phyloP scores from a whole-genome alignment of 2,888 invertebrate species.

The Tiphia femorata region DNA sequence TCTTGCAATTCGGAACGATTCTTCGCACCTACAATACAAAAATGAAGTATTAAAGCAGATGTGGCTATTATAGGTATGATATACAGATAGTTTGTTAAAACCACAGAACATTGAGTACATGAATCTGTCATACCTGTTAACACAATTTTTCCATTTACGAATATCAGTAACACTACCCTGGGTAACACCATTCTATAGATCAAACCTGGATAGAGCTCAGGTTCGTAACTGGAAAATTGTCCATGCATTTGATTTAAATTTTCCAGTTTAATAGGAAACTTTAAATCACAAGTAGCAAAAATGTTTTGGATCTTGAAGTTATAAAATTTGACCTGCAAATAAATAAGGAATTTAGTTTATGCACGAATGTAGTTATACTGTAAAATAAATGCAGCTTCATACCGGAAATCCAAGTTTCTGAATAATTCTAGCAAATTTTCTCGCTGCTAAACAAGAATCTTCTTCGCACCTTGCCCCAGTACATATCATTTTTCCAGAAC shows the following conservation, averaged over 20 bases:
- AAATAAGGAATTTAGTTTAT: slow-evolving; percentile 27
- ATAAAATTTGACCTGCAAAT: slow-evolving; percentile 81
- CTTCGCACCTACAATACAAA: slow-evolving; percentile 82
- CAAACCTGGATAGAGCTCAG: slow-evolving; percentile 98
- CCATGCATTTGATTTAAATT: slow-evolving; percentile 81
- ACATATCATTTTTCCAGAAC: slow-evolving; percentile 87
- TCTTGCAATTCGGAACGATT: slow-evolving; percentile 91
- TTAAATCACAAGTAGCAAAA: slow-evolving; percentile 81
- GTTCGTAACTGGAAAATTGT: slow-evolving; percentile 93
- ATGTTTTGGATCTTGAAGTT: slow-evolving; percentile 82
- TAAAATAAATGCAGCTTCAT: slow-evolving; percentile 49
- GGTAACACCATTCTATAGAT: slow-evolving; percentile 98
- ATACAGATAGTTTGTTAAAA: neutral
- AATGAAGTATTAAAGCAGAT: slow-evolving; percentile 7
- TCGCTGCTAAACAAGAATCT: slow-evolving; percentile 81
- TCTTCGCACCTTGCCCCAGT: slow-evolving; percentile 90
- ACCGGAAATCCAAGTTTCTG: slow-evolving; percentile 85
- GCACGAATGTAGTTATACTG: neutral
- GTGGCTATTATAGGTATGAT: neutral
- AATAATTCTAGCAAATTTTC: slow-evolving; percentile 86
- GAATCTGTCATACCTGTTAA: slow-evolving; percentile 81
- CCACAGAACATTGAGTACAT: neutral
- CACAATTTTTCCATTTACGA: slow-evolving; percentile 99
- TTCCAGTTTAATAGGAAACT: slow-evolving; percentile 81
- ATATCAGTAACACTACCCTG: slow-evolving; percentile 94